These are phyloP conservation scores for Camponotus vicinus DNA, from an alignment of 1,140 invertebrate species.

Conservation along the genomic window DNA sequence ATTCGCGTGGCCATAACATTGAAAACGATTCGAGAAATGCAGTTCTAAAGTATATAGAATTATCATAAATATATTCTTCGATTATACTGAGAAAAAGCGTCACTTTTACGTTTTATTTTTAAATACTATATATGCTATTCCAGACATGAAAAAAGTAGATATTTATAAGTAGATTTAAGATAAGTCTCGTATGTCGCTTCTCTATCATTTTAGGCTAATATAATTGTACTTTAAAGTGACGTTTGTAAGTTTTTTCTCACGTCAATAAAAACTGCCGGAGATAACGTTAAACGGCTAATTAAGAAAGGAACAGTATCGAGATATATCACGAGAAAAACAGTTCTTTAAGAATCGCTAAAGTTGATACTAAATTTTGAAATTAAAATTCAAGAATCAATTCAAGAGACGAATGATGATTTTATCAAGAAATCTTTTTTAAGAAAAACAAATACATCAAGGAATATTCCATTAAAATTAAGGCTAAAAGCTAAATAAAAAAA, in stretches of 20 bases:
- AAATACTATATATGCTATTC: background rate
- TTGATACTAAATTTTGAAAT: background rate
- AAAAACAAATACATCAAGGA: constrained; percentile 11
- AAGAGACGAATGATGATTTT: background rate
- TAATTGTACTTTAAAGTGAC: background rate
- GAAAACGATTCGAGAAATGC: background rate
- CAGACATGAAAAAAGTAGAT: background rate
- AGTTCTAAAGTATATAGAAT: background rate
- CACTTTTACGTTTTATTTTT: background rate
- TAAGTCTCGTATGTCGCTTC: background rate
- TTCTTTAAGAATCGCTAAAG: background rate
- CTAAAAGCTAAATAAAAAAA: background rate
- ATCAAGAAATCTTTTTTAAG: background rate
- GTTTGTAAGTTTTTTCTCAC: background rate
- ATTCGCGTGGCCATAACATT: background rate
- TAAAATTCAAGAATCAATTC: background rate
- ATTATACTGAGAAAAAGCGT: background rate
- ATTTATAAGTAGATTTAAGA: background rate
- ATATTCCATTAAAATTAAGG: background rate
- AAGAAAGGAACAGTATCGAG: background rate
- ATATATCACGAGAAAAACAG: background rate
- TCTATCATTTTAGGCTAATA: background rate
- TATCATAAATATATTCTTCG: background rate
- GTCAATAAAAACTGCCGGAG: background rate
- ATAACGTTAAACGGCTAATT: background rate